phyloP scores from a whole-genome alignment of 1,140 invertebrate genomes.

The Danaus melanippus region DNA sequence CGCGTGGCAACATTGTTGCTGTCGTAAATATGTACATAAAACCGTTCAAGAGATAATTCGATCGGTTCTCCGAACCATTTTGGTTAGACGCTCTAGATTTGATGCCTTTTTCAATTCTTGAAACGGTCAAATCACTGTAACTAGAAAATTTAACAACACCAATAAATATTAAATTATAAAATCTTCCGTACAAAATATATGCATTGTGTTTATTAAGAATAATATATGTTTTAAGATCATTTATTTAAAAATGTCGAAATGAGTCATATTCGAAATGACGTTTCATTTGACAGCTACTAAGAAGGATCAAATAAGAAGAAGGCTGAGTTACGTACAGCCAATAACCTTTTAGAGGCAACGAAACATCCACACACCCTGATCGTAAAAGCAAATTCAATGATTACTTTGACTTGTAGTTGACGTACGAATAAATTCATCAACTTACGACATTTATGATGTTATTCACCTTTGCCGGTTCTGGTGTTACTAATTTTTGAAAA shows the following conservation, averaged over 20 bases:
- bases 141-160: too few relatives aligned
- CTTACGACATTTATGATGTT: constrained; percentile 25
- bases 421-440: constrained; percentile 27
- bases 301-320: constrained; percentile 18
- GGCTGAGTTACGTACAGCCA: constrained; percentile 21
- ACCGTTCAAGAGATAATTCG: constrained; percentile 59
- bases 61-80: constrained; percentile 57
- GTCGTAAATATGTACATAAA: constrained; percentile 58
- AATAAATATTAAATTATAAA: too few relatives aligned
- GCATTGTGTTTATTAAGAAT: too few relatives aligned
- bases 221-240: too few relatives aligned
- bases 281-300: constrained; percentile 14
- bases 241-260: too few relatives aligned
- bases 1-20: constrained; percentile 52
- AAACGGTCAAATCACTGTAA: not conserved
- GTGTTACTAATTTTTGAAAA: too few relatives aligned
- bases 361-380: constrained; percentile 22
- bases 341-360: constrained; percentile 20
- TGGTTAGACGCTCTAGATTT: constrained; percentile 19
- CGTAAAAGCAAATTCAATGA: constrained; percentile 31
- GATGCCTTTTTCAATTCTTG: constrained; percentile 2
- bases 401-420: constrained; percentile 22
- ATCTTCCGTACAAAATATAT: too few relatives aligned
- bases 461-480: constrained; percentile 13
- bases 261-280: too few relatives aligned